Base-by-base conservation (phyloP, 1,140 invertebrate genomes). In the Hestina assimilis region DNA sequence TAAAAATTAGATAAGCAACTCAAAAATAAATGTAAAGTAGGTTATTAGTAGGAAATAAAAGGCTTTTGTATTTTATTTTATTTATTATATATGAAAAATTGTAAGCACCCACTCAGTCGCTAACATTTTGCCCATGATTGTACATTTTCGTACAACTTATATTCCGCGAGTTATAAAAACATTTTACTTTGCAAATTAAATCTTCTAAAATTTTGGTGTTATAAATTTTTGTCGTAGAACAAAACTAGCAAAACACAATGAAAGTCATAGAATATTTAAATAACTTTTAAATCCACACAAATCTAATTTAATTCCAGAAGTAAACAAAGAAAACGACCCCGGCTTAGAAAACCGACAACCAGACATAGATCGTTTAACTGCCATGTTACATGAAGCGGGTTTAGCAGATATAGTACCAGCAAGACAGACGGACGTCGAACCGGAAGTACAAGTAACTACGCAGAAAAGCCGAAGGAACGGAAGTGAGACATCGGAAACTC, bases 271-370 rank as follows among this genome's bases (percentile, higher is more conserved):
- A n/a, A n/a, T n/a, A n/a, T n/a, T n/a, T n/a, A n/a, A n/a, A n/a
- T n/a, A n/a, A n/a, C n/a, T n/a, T n/a, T n/a, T n/a, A n/a, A n/a
- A n/a, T n/a, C n/a, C n/a, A n/a, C n/a, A n/a, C n/a, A n/a, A 31
- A 11, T 14, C 26, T 5, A 24, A 11, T 35, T 51, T 65, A n/a
- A 31, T 33, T 33, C 7, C 40, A 73, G 73, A 72, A 59, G 47
- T 58, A 1, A 67, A 81, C n/a, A 83, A 81, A 48, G 81, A 82
- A 66, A 83, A 83, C 14, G 58, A 75, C 19, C 60, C 70, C 0
- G 42, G 48, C 3, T 66, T 7, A 65, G 55, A 28, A 54, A 38
- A 38, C 4, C 33, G 33, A 4, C 56, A 61, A 54, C 21, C 35
- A 21, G n/a, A 50, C 12, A 9, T 19, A 2, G 47, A 24, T 1